These are phyloP conservation scores for Anisognathus igniventris DNA, from an alignment of 2,797 vertebrate species.

Conservation along the genomic window DNA sequence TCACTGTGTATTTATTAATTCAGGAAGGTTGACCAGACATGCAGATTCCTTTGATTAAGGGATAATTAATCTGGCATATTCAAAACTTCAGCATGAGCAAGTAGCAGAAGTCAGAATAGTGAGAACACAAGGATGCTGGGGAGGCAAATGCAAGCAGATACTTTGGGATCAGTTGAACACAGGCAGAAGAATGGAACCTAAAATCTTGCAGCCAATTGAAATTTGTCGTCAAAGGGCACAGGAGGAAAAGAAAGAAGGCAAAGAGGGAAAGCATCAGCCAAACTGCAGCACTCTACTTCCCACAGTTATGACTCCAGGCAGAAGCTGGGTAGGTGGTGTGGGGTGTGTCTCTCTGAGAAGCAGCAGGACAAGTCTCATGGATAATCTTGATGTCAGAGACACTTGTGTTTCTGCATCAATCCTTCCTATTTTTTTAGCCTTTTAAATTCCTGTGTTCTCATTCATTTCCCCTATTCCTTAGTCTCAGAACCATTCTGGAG, in stretches of 20 bases:
- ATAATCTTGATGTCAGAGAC: neutral
- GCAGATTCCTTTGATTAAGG: neutral
- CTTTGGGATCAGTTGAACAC: neutral
- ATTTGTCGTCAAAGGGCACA: neutral
- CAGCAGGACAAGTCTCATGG: neutral
- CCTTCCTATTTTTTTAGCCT: neutral
- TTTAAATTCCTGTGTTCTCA: neutral
- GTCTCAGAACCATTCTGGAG: neutral
- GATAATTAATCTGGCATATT: neutral
- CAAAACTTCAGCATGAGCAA: neutral
- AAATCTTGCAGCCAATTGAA: neutral
- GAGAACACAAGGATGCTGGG: neutral
- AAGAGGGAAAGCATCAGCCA: neutral
- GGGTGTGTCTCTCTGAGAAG: neutral
- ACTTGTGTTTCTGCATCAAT: neutral
- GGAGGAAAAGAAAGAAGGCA: neutral
- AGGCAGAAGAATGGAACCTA: neutral
- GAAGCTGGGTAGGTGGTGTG: neutral
- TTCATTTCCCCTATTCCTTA: neutral
- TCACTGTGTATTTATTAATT: neutral
- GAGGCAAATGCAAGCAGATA: neutral
- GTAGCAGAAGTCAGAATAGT: neutral
- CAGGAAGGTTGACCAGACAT: neutral
- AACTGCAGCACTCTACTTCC: neutral
- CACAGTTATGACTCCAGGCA: neutral